These are phyloP conservation scores for Thrips palmi DNA, from an alignment of 1,140 invertebrate genomes.

Conservation along the genomic window DNA sequence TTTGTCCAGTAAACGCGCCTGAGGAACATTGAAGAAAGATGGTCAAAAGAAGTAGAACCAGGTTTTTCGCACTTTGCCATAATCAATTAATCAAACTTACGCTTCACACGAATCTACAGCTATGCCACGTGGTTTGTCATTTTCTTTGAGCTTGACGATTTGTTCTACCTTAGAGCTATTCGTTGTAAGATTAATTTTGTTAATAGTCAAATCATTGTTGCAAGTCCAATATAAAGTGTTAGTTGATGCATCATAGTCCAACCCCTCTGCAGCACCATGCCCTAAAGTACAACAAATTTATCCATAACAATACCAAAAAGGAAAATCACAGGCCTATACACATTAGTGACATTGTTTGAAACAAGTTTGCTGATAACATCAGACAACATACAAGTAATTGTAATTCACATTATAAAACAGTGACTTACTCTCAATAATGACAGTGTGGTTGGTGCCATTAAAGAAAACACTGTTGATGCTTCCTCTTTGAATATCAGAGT, in stretches of 20 bases:
- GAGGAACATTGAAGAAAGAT: slow-evolving; percentile 6
- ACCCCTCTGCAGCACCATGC: slow-evolving; percentile 64
- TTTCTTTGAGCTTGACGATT: slow-evolving; percentile 41
- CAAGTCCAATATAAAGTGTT: slow-evolving; percentile 70
- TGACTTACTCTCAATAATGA: slow-evolving; percentile 45
- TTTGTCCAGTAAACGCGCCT: slow-evolving; percentile 64
- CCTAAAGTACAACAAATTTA: slow-evolving; percentile 21
- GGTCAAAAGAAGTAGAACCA: slow-evolving; percentile 1
- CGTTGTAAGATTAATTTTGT: slow-evolving; percentile 31
- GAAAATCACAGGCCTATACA: slow-evolving; percentile 6
- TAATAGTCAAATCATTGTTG: slow-evolving; percentile 57
- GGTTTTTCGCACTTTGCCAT: not conserved
- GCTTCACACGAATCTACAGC: slow-evolving; percentile 58
- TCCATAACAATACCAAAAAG: not conserved
- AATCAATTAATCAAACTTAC: slow-evolving; percentile 23
- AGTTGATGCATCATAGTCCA: slow-evolving; percentile 48
- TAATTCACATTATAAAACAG: slow-evolving; percentile 5
- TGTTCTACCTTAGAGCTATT: slow-evolving; percentile 28
- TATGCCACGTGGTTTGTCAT: slow-evolving; percentile 68
- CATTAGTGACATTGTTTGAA: no score
- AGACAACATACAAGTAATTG: not conserved
- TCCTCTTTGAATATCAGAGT: slow-evolving; percentile 71
- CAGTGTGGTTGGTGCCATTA: slow-evolving; percentile 50
- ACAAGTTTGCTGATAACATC: no score
- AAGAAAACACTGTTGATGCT: slow-evolving; percentile 69